These are phyloP conservation scores for Agelas oroides DNA, from an alignment of 37 sponge, comb jelly and placozoan genomes.

Conservation along the genomic window DNA sequence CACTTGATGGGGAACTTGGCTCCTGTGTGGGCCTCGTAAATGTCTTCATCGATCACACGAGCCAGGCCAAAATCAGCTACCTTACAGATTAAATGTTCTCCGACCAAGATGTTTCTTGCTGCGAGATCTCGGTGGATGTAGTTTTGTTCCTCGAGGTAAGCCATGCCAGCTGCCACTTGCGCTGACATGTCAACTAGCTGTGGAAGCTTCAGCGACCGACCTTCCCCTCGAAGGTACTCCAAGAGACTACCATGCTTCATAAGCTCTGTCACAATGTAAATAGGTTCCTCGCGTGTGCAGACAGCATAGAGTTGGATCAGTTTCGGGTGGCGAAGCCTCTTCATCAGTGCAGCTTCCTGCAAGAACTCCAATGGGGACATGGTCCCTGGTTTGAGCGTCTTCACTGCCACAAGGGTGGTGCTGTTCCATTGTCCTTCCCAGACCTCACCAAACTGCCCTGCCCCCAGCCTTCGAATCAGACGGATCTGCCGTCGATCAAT, in stretches of 20 bases:
- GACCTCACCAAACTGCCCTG: conserved; percentile 97
- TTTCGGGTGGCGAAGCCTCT: conserved; percentile 93
- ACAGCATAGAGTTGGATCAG: conserved; percentile 98
- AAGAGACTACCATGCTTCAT: conserved; percentile 96
- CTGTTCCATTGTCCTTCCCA: conserved; percentile 97
- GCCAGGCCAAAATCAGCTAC: conserved; percentile 99
- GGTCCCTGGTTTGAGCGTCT: conserved; percentile 95
- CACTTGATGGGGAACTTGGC: conserved; percentile 99
- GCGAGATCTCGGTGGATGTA: conserved; percentile 98
- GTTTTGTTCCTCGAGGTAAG: conserved; percentile 92
- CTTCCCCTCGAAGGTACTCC: conserved; percentile 93
- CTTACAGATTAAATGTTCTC: conserved; percentile 92
- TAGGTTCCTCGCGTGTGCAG: conserved; percentile 94
- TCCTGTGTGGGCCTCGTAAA: conserved; percentile 92
- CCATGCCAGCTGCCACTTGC: conserved; percentile 96
- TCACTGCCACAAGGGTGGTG: conserved; percentile 93
- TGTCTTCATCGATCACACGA: conserved; percentile 92
- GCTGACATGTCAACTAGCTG: conserved; percentile 92
- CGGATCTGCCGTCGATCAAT: conserved; percentile 81
- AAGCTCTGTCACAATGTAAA: conserved; percentile 95
- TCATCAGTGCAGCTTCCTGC: conserved; percentile 96
- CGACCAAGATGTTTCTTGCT: conserved; percentile 96
- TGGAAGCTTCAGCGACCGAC: conserved; percentile 74
- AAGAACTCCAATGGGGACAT: conserved; percentile 95
- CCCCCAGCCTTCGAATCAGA: conserved; percentile 77